Conservation (phyloP, 2,888 invertebrate species). For the Tetranychus truncatus region DNA sequence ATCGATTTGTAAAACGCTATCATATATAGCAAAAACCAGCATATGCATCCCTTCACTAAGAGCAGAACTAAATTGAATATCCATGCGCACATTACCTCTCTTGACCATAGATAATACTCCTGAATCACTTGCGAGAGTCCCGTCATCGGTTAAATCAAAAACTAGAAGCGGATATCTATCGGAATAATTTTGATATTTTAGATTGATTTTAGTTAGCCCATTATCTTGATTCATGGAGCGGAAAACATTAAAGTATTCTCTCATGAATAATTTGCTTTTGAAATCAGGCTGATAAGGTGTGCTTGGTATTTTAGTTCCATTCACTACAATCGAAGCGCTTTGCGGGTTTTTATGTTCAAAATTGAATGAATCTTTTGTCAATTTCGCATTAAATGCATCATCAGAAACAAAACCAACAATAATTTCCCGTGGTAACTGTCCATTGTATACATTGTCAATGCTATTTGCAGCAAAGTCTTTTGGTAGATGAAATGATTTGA, state of each 20-base stretch:
- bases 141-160: background rate
- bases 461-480: background rate
- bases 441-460: constrained; percentile 5
- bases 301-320: background rate
- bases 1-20: background rate
- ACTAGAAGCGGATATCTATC: background rate
- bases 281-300: background rate
- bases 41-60: background rate
- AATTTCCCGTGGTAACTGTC: background rate
- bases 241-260: background rate
- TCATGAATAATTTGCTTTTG: background rate
- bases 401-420: background rate
- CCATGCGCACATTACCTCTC: background rate
- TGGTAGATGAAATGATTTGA: background rate
- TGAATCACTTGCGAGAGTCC: background rate
- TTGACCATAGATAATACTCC: background rate
- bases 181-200: background rate
- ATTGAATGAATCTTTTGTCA: background rate
- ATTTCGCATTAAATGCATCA: background rate
- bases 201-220: background rate
- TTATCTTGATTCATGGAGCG: background rate
- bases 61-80: background rate
- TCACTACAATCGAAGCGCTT: background rate
- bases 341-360: background rate
- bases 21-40: background rate